These are phyloP conservation scores for Oreochromis mossambicus DNA, from an alignment of 2,797 vertebrate species.

Conservation along the genomic window DNA sequence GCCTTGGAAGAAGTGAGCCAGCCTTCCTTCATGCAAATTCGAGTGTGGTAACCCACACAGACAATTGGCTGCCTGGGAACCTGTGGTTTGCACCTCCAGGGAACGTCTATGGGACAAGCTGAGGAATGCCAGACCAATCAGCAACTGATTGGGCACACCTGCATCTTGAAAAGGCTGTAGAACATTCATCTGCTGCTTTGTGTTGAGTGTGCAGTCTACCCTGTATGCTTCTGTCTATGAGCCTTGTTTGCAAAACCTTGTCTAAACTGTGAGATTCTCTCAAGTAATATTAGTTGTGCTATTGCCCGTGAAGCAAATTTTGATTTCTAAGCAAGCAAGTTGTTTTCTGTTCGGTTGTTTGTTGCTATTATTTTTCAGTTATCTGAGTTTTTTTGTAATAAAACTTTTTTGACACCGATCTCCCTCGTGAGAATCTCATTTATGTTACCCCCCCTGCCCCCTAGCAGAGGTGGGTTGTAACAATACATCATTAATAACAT, in stretches of 20 bases:
- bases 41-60: neutral
- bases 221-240: neutral
- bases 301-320: rapidly evolving
- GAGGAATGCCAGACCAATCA: neutral
- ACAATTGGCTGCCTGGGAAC: neutral
- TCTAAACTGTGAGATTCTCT: neutral
- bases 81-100: neutral
- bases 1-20: neutral
- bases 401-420: neutral
- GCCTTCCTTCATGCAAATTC: neutral
- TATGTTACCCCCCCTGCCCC: neutral
- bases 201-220: neutral
- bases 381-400: neutral
- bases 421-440: rapidly evolving
- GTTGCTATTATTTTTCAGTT: neutral
- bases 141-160: neutral
- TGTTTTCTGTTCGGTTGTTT: neutral
- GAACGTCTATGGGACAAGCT: neutral
- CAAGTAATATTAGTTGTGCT: neutral
- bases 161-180: neutral
- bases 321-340: neutral
- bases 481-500: neutral
- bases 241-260: neutral
- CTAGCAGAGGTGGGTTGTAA: neutral
- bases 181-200: neutral